Conservation (phyloP, 2,888 invertebrate genomes). For the Meta bourneti region DNA sequence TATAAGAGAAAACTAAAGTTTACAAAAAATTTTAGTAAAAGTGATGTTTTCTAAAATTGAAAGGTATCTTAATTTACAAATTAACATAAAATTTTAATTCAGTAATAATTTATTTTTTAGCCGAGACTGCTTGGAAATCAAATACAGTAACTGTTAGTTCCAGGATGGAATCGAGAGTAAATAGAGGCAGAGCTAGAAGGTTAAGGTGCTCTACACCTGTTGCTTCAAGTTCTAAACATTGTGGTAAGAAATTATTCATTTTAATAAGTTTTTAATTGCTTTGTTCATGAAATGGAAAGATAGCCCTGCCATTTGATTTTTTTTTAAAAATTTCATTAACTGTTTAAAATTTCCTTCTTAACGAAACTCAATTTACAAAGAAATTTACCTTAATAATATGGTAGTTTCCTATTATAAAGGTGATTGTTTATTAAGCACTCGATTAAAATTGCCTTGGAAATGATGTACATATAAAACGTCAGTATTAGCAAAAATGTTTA, state of each 20-base stretch:
- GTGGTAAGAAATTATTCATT: constrained; percentile 42
- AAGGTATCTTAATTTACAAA: no score
- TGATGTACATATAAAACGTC: no score
- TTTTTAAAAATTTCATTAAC: background rate
- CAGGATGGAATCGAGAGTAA: constrained; percentile 17
- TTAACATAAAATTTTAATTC: background rate
- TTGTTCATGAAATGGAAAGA: background rate
- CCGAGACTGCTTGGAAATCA: constrained; percentile 21
- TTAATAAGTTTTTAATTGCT: background rate
- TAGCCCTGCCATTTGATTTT: background rate
- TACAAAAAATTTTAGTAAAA: no score
- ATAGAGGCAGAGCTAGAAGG: constrained; percentile 56
- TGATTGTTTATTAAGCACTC: no score
- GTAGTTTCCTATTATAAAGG: no score
- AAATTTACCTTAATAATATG: background rate
- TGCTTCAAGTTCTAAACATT: constrained; percentile 46
- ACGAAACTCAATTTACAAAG: background rate
- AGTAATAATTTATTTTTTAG: background rate
- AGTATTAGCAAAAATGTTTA: no score
- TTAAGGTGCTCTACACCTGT: constrained; percentile 64
- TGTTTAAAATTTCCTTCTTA: background rate
- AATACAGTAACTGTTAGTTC: constrained; percentile 15
- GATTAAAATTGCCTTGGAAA: no score
- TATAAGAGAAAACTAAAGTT: no score
- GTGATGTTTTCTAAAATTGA: no score